These are phyloP conservation scores for Sorex fumeus DNA, from an alignment of 2,113 vertebrate species.

Conservation along the genomic window DNA sequence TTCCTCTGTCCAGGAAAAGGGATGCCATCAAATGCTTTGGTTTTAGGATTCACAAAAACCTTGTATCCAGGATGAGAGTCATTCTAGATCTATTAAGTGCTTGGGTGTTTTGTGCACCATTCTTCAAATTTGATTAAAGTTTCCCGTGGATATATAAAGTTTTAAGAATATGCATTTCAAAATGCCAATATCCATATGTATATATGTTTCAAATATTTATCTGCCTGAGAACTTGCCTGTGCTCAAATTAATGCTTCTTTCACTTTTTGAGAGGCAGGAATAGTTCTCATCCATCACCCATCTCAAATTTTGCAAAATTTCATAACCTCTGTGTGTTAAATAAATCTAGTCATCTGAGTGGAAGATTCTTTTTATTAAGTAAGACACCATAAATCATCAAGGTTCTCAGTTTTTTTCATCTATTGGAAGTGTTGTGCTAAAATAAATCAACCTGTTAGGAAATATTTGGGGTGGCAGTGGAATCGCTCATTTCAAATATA, in stretches of 20 bases:
- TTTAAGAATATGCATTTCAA: neutral
- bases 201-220: neutral
- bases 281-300: neutral
- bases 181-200: neutral
- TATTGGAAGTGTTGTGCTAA: slow-evolving; percentile 41
- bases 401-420: neutral
- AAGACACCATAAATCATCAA: neutral
- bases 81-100: neutral
- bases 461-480: neutral
- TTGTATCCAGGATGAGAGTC: neutral
- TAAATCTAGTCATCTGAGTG: neutral
- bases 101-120: neutral
- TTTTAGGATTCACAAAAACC: slow-evolving; percentile 15
- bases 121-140: neutral
- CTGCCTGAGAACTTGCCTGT: neutral
- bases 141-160: neutral
- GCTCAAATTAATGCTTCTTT: neutral
- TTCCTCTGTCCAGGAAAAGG: neutral
- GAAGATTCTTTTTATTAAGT: neutral
- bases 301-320: neutral
- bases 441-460: neutral
- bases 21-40: neutral
- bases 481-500: slow-evolving; percentile 44
- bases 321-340: neutral
- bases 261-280: neutral